Conservation (phyloP, 1,140 invertebrate species). For the Dermatophagoides farinae region DNA sequence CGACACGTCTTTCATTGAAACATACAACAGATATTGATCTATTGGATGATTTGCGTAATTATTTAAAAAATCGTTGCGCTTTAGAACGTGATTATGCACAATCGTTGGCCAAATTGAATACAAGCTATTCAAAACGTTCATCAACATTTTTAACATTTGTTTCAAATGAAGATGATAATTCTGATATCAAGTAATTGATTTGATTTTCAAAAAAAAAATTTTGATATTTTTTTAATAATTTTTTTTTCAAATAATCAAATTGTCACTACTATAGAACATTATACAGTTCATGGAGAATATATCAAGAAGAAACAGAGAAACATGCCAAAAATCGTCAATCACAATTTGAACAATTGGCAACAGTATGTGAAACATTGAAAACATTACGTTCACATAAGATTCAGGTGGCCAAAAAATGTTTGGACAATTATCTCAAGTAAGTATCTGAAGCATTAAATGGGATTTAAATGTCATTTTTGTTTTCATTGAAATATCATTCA, state of each 20-base stretch:
- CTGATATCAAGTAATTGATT: slow-evolving; percentile 13
- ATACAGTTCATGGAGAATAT: slow-evolving; percentile 83
- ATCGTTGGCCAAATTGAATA: slow-evolving; percentile 69
- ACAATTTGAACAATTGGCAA: slow-evolving; percentile 51
- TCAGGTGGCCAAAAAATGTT: slow-evolving; percentile 52
- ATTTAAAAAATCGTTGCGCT: slow-evolving; percentile 67
- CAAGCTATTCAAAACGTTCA: slow-evolving; percentile 74
- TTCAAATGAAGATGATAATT: slow-evolving; percentile 35
- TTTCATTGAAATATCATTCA: not conserved
- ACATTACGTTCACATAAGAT: slow-evolving; percentile 57
- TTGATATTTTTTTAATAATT: not conserved
- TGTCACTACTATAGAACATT: slow-evolving; percentile 30
- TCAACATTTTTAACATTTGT: slow-evolving; percentile 40
- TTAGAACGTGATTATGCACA: slow-evolving; percentile 89
- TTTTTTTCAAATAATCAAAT: not conserved
- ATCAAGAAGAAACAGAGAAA: slow-evolving; percentile 85
- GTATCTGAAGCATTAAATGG: too few relatives aligned
- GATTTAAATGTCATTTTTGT: too few relatives aligned
- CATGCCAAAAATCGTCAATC: slow-evolving; percentile 66
- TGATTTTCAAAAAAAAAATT: too few relatives aligned
- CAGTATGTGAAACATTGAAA: slow-evolving; percentile 77
- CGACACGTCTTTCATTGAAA: slow-evolving; percentile 3
- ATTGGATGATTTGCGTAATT: slow-evolving; percentile 34
- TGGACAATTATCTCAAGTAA: slow-evolving; percentile 15
- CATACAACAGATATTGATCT: slow-evolving; percentile 13